Evolutionary conservation across 2,888 invertebrate genomes (phyloP), one percentile per base, ranked within the genome.

Genomic region (Alcis repandata): DNA sequence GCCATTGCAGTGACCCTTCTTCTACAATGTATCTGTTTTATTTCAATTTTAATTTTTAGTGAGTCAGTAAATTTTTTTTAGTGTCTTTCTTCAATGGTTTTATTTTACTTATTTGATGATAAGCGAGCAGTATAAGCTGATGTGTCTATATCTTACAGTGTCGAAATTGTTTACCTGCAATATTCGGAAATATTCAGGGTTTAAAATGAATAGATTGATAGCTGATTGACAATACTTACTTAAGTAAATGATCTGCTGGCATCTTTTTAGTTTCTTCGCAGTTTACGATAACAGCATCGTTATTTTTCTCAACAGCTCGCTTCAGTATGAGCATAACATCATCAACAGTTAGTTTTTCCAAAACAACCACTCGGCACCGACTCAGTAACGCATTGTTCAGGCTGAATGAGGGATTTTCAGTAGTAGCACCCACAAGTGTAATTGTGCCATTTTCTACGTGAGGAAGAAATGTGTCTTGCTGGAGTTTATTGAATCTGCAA

Each of bases 381-480:
- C 97, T 97, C 10, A 97, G 89, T 36, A 98, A 86, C 0, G 97
- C 97, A 72, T 95, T 95, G 86, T 97, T 97, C 53, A 97, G 94
- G 77, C 95, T 96, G 83, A 97, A 97, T 0, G 97, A 97, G n/a
- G 97, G 97, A 86, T 97, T 97, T 85, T 97, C 97, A 41, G 97
- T 98, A 0, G 97, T 98, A 0, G 97, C 97, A 32, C 97, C 97
- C 63, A 98, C 94, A 64, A 97, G 87, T 46, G 94, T 95, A 40
- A 98, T 95, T 27, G 96, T 96, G 0, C 97, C 97, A 84, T 95
- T 95, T 85, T 97, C 97, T 15, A 97, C 95, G 84, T 97, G 96
- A 2, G 97, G 95, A 64, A 97, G 84, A 86, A 97, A 97, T 54
- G 95, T 95, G 83, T 98, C 97, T 91, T 98, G 97, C 78, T 97